Evolutionary conservation across 2,888 invertebrate species (phyloP), one percentile per base, ranked within the genome.

Genomic region (Darwinula stevensoni): DNA sequence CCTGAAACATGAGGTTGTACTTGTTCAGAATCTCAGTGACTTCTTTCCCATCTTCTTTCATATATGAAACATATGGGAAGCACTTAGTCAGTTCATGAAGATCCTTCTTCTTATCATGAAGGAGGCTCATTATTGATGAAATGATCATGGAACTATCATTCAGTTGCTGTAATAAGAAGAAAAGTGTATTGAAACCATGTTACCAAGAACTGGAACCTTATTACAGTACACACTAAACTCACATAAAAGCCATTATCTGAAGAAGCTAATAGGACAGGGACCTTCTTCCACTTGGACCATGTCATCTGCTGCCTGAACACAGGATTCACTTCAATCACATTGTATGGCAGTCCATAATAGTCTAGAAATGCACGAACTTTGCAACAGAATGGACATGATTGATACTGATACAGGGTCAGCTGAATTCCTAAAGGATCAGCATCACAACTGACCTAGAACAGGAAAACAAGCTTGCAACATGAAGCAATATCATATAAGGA

Each of bases 311-410:
- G 71, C 14, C 82, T 62, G 1, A 84, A 59, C 0, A 97, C 82
- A 6, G 94, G 88, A 52, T 97, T 86, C 0, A 97, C 94, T 57
- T 97, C 94, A 3, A 97, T 73, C 4, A 97, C 63, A 42, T 94
- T 73, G 49, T 97, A 97, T 1, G 78, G 75, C 34, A 94, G 63
- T 2, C 91, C 88, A 49, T 72, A 66, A 42, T 71, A 82, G 51
- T 97, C 91, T 9, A 97, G 57, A 49, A 72, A 76, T 1, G 80
- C 71, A 36, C 88, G 61, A 4, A 57, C 49, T 59, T 91, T 94
- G 47, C 86, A 88, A 52, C 91, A 91, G 51, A 91, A 94, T 1
- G 94, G 94, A 46, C 94, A 97, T 1, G 86, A 86, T 44, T 86
- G 75, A 48, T 86, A 97, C 57, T 97, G 97, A 47, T 76, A 97